Percentiles rank a stretch among this genome's conserved stretches.
phyloP scores from a whole-genome alignment of 2,888 invertebrate species.

The Archaeoteleia sp. region DNA sequence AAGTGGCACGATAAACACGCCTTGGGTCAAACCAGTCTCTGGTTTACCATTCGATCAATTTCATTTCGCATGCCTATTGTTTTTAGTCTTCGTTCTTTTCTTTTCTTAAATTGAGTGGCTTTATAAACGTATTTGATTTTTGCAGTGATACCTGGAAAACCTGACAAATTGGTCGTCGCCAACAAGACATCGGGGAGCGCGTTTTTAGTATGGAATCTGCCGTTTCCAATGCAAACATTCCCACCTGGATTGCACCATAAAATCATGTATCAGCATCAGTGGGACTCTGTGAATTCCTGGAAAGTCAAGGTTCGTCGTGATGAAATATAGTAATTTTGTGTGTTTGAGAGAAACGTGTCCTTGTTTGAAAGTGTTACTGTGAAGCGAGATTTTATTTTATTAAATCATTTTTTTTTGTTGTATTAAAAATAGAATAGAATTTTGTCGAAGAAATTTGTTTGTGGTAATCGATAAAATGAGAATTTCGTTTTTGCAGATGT shows the following conservation, averaged over 20 bases:
- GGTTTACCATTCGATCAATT: too few species aligned
- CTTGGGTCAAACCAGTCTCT: too few species aligned
- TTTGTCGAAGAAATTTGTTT: slow-evolving; percentile 9
- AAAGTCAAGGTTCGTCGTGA: too few species aligned
- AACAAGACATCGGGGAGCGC: slow-evolving; percentile 76
- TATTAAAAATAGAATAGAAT: background rate
- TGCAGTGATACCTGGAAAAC: slow-evolving; percentile 76
- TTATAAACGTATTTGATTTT: slow-evolving; percentile 10
- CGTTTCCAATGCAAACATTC: slow-evolving; percentile 75
- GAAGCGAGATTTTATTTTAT: too few species aligned
- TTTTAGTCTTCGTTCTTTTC: background rate
- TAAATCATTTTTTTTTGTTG: slow-evolving; percentile 1
- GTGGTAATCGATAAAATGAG: slow-evolving; percentile 55
- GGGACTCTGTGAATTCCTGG: slow-evolving; percentile 75
- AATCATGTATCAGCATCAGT: slow-evolving; percentile 77
- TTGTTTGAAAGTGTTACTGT: too few species aligned
- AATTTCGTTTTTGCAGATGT: too few species aligned
- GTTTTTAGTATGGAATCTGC: slow-evolving; percentile 76
- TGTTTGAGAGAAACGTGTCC: too few species aligned
- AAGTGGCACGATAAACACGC: too few species aligned
- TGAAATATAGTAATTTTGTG: too few species aligned
- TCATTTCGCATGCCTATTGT: background rate
- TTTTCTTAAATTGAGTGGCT: slow-evolving; percentile 7
- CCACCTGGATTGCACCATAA: slow-evolving; percentile 76
- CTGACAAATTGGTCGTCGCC: slow-evolving; percentile 74